These are phyloP conservation scores for Drosophila setifemur DNA, from an alignment of 1,140 invertebrate species.

Conservation along the genomic window DNA sequence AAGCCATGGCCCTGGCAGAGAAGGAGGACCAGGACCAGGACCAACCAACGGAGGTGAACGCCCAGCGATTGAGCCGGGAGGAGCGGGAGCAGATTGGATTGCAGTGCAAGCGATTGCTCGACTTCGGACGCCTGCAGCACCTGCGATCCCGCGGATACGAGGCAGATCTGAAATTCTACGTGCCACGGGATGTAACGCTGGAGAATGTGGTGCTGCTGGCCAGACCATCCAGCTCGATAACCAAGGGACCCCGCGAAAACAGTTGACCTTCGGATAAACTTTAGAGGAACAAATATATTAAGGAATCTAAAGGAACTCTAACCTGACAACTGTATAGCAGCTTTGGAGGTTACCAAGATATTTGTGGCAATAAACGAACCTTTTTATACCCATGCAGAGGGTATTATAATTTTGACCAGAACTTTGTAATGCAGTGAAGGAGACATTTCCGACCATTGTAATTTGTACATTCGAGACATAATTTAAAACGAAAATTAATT, in stretches of 20 bases:
- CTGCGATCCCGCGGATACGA: constrained; percentile 85
- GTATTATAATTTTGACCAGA: too few species aligned
- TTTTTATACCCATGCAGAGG: too few species aligned
- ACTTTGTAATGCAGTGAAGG: too few species aligned
- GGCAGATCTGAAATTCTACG: constrained; percentile 86
- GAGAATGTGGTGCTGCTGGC: constrained; percentile 91
- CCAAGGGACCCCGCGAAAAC: constrained; percentile 20
- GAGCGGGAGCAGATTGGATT: constrained; percentile 87
- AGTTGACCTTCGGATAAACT: constrained; percentile 10
- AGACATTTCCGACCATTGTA: too few species aligned
- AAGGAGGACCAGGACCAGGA: background rate
- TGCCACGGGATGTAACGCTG: constrained; percentile 85
- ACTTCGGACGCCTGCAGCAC: constrained; percentile 88
- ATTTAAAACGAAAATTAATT: too few species aligned
- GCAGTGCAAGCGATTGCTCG: constrained; percentile 89
- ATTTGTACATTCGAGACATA: too few species aligned
- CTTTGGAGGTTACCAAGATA: too few species aligned
- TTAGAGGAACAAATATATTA: background rate
- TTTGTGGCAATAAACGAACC: too few species aligned
- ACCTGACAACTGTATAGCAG: too few species aligned
- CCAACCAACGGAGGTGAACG: constrained; percentile 63
- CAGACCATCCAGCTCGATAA: background rate
- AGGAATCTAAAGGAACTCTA: too few species aligned
- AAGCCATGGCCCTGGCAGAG: constrained; percentile 66
- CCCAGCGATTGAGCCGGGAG: constrained; percentile 68